A percentile compares a stretch with the other conserved stretches of the same genome.
These are phyloP conservation scores for Diadema setosum DNA, from an alignment of 35 echinoderm and acorn worm genomes.

Conservation along the genomic window DNA sequence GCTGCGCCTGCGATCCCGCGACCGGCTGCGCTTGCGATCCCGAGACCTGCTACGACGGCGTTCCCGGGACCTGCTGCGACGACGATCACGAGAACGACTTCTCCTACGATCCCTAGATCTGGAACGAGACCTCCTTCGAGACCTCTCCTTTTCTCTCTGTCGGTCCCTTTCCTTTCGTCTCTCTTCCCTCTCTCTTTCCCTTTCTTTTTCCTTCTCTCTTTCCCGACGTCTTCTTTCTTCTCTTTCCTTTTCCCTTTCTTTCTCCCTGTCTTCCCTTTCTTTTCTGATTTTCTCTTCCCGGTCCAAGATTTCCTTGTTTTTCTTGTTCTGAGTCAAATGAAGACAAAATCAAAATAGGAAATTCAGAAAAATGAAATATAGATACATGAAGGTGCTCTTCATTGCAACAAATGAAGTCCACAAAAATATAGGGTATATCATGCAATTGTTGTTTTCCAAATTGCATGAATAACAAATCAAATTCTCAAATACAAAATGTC, in stretches of 20 bases:
- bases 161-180: conserved; percentile 39
- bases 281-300: conserved; percentile 55
- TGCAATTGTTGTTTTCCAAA: neutral
- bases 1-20: conserved; percentile 50
- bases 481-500: neutral
- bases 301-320: conserved; percentile 35
- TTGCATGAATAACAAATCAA: neutral
- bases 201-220: conserved; percentile 62
- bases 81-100: neutral
- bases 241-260: conserved; percentile 74
- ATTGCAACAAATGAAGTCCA: neutral
- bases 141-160: conserved; percentile 10
- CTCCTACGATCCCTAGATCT: conserved; percentile 15
- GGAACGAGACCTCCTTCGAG: conserved; percentile 24
- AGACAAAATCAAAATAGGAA: neutral
- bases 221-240: conserved; percentile 48
- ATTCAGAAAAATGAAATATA: neutral
- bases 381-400: neutral
- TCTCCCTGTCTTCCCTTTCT: conserved; percentile 83
- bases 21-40: neutral
- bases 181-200: conserved; percentile 66
- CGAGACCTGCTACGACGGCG: neutral
- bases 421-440: neutral
- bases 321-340: conserved; percentile 64
- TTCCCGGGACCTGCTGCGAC: neutral